These are phyloP conservation scores for Spongilla lacustris DNA, from an alignment of 37 sponge, comb jelly and placozoan genomes.

Conservation along the genomic window DNA sequence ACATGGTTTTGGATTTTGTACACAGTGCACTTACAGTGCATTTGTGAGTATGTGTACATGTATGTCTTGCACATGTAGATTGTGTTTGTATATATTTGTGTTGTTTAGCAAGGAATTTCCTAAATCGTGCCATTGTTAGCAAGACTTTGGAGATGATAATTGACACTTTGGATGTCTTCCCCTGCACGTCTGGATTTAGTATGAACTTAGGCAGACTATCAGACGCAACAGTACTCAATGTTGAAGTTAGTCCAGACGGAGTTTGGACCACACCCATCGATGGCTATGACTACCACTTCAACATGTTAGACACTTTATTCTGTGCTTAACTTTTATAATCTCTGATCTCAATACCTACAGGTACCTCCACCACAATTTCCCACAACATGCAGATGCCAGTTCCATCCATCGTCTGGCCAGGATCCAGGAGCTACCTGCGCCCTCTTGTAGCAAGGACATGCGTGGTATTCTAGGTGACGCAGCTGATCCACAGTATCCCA, in stretches of 20 bases:
- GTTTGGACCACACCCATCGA: neutral
- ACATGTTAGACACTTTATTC: constrained; percentile 19
- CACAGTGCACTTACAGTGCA: too few species aligned
- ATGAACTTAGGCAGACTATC: constrained; percentile 16
- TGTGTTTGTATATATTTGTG: too few species aligned
- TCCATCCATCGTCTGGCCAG: constrained; percentile 42
- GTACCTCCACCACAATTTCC: constrained; percentile 26
- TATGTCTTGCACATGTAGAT: too few species aligned
- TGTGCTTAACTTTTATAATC: neutral
- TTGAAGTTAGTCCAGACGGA: constrained; percentile 30
- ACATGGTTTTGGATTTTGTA: too few species aligned
- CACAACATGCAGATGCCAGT: constrained; percentile 28
- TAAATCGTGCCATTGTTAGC: constrained; percentile 40
- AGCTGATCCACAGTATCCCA: constrained; percentile 36
- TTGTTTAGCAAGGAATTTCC: constrained; percentile 43
- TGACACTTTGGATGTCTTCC: neutral
- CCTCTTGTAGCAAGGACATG: neutral
- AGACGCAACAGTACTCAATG: neutral
- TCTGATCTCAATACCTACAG: neutral
- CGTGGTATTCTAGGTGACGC: constrained; percentile 40
- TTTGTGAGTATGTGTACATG: too few species aligned
- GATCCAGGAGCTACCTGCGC: constrained; percentile 26
- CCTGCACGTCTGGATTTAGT: constrained; percentile 43
- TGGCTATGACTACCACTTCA: constrained; percentile 46
- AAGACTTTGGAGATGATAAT: neutral